Evolutionary conservation across 2,113 vertebrate species (phyloP), one percentile per base, ranked within the genome.

Genomic region (Apeltes quadracus): DNA sequence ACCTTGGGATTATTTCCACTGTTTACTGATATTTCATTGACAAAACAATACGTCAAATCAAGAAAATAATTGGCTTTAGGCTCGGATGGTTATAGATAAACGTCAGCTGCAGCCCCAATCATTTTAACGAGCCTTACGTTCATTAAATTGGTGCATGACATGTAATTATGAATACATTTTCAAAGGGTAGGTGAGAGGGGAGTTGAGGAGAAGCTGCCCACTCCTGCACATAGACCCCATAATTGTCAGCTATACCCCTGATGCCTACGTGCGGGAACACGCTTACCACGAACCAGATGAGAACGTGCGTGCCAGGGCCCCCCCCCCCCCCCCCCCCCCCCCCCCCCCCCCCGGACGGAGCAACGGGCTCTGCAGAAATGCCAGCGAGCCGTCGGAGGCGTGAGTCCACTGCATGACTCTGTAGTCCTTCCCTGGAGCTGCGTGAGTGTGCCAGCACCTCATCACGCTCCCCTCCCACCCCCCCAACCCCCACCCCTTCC

Each of bases 351-450:
- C 29, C 5, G n/a, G n/a, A n/a, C n/a, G n/a, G n/a, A n/a, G 76
- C 69, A 61, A 82, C 34, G 32, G 58, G 48, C 62, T 64, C 79
- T 80, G 80, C 77, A 86, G 87, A 78, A 77, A 54, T 63, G 62
- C 38, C 58, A 41, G 69, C 12, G 78, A 81, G 20, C 76, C 55
- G 79, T 66, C 66, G 29, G 80, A 76, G 84, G 70, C 78, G 70
- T 32, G 81, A 82, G 59, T 61, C 67, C 51, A 2, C 82, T 70
- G 76, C 86, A 81, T 88, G 91, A 89, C 87, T 85, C 75, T 65
- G 81, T 68, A 86, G 88, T 88, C 86, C 87, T 91, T 90, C 87
- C 91, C 91, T 86, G 88, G 81, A 87, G 90, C 86, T 39, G 64
- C 78, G 78, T 78, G 80, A 86, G 83, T 86, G 83, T 87, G 85